These are phyloP conservation scores for Sipha flava DNA, from an alignment of 1,140 invertebrate species.

Conservation along the genomic window DNA sequence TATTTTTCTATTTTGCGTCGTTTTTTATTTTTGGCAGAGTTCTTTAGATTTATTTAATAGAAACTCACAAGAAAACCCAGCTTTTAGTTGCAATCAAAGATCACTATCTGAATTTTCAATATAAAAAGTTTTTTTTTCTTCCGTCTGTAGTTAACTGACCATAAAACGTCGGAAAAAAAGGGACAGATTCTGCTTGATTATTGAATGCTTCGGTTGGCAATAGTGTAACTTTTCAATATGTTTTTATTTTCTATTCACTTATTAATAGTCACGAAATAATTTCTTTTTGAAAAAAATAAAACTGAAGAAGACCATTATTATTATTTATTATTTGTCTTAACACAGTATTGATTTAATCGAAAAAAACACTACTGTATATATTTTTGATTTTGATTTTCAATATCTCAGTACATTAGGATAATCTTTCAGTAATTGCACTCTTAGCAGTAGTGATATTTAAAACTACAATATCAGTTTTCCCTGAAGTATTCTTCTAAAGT, in stretches of 20 bases:
- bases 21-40: not conserved
- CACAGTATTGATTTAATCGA: not conserved
- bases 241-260: not conserved
- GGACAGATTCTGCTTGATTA: not conserved
- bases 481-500: no score
- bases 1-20: not conserved
- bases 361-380: no score
- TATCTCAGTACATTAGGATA: no score
- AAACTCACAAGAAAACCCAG: not conserved
- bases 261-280: not conserved
- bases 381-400: no score
- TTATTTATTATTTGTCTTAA: not conserved
- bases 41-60: not conserved
- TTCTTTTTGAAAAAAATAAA: not conserved
- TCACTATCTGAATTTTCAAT: not conserved
- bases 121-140: slow-evolving; percentile 14
- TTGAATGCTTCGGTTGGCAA: not conserved
- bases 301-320: not conserved
- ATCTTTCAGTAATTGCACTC: no score
- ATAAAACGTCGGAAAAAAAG: slow-evolving; percentile 14
- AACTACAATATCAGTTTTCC: no score
- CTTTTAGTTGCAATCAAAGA: slow-evolving; percentile 11
- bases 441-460: no score
- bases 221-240: slow-evolving; percentile 2
- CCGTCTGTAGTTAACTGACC: slow-evolving; percentile 12